Percentiles rank a stretch among this genome's conserved stretches.
Conservation (phyloP, 2,797 vertebrate genomes). For the Takifugu rubripes region DNA sequence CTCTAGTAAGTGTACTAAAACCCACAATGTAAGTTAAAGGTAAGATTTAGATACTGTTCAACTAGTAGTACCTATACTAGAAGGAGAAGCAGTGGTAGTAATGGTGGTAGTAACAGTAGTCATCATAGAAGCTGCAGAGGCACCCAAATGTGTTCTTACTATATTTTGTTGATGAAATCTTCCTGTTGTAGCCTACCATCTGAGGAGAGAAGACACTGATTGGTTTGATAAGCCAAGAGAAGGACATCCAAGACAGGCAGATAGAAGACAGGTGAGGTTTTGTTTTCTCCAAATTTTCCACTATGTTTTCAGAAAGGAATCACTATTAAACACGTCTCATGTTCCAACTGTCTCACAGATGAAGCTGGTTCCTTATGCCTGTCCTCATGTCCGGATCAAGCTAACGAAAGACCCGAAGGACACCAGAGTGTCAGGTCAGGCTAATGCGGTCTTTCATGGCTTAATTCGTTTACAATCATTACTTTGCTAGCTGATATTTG, state of each 20-base stretch:
- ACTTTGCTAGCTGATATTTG: too few relatives aligned
- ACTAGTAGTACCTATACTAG: too few relatives aligned
- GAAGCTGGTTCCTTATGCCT: slow-evolving; percentile 87
- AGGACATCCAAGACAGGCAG: slow-evolving; percentile 78
- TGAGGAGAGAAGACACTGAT: slow-evolving; percentile 97
- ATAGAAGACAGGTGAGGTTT: slow-evolving; percentile 85
- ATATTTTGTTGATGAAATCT: background rate
- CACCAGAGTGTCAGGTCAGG: slow-evolving; percentile 92
- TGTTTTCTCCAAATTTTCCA: slow-evolving; percentile 13
- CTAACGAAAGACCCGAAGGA: slow-evolving; percentile 90
- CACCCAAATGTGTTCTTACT: background rate
- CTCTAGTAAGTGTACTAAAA: too few relatives aligned
- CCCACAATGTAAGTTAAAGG: too few relatives aligned
- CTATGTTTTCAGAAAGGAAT: background rate
- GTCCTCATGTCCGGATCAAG: slow-evolving; percentile 88
- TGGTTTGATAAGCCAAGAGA: slow-evolving; percentile 99
- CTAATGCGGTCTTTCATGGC: background rate
- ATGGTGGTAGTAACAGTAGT: background rate
- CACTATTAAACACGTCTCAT: background rate
- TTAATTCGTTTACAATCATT: too few relatives aligned
- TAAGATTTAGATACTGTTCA: too few relatives aligned
- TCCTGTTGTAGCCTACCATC: slow-evolving; percentile 86
- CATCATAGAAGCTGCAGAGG: background rate
- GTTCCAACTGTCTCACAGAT: slow-evolving; percentile 68
- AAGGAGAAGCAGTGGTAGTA: too few relatives aligned